These are phyloP conservation scores for Omphaloscelis lunosa DNA, from an alignment of 2,888 invertebrate species.

Conservation along the genomic window DNA sequence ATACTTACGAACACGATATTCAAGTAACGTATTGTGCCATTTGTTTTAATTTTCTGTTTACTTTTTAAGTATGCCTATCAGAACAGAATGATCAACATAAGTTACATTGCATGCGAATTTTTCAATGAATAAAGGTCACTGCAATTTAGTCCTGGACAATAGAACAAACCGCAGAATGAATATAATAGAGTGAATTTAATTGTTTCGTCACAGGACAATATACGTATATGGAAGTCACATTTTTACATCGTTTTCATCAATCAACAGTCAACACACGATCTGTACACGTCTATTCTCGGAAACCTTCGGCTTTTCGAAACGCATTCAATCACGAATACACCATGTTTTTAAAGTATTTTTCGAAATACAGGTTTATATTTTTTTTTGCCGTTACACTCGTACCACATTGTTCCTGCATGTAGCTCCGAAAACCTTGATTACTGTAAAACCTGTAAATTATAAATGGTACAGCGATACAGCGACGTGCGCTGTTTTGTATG, in stretches of 20 bases:
- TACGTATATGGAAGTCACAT: not conserved
- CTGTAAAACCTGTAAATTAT: constrained; percentile 41
- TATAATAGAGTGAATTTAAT: constrained; percentile 12
- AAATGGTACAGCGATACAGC: constrained; percentile 36
- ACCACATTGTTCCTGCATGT: not conserved
- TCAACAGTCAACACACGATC: not conserved
- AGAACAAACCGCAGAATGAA: not conserved
- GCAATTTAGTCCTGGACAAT: constrained; percentile 14
- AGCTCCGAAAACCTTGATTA: constrained; percentile 17
- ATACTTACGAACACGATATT: not conserved
- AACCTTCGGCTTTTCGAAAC: not conserved
- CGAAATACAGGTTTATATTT: not conserved
- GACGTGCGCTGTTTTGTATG: constrained; percentile 30
- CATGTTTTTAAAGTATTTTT: not conserved
- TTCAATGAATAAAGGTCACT: not conserved
- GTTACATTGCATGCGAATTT: not conserved
- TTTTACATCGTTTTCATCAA: not conserved
- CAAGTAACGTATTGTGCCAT: not conserved
- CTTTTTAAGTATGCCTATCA: not conserved
- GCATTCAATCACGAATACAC: not conserved
- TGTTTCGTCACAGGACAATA: constrained; percentile 13
- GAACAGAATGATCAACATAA: not conserved
- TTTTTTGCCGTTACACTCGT: not conserved
- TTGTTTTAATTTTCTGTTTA: not conserved
- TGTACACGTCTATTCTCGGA: not conserved